Percentiles rank a stretch among this genome's conserved stretches.
Evolutionary conservation across 2,888 invertebrate genomes (phyloP).

Genomic region (Tromatobia lineatoria): DNA sequence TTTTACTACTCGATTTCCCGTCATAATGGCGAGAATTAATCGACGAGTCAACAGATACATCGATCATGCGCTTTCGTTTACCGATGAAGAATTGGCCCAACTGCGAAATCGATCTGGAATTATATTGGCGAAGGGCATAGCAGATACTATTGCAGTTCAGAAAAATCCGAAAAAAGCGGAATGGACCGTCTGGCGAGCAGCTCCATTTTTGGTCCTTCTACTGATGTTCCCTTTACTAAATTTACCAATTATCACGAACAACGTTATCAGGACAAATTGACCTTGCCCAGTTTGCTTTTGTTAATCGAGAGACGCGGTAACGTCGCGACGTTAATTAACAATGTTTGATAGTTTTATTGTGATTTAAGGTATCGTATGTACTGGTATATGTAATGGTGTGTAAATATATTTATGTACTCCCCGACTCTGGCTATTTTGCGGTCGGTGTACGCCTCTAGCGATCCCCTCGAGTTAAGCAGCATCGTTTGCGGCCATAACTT

Average conservation of each 20-base stretch:
- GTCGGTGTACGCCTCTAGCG: too few relatives aligned
- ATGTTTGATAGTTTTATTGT: too few relatives aligned
- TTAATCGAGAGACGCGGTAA: too few relatives aligned
- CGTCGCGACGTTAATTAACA: too few relatives aligned
- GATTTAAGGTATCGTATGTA: too few relatives aligned
- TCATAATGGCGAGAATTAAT: conserved; percentile 27
- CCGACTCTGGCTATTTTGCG: too few relatives aligned
- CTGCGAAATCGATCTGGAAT: conserved; percentile 39
- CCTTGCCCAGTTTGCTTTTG: too few relatives aligned
- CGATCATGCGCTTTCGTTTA: conserved; percentile 37
- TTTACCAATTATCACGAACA: conserved; percentile 10
- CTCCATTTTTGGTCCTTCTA: conserved; percentile 35
- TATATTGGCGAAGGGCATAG: conserved; percentile 42
- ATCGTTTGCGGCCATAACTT: too few relatives aligned
- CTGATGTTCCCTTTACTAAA: conserved; percentile 44
- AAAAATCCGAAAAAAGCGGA: neutral
- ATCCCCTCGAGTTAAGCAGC: too few relatives aligned
- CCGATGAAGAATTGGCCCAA: conserved; percentile 35
- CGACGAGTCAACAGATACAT: conserved; percentile 1
- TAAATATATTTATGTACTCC: too few relatives aligned
- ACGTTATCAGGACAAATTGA: too few relatives aligned
- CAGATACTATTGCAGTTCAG: conserved; percentile 6
- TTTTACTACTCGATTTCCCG: conserved; percentile 26
- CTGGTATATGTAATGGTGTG: too few relatives aligned
- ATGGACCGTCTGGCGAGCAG: conserved; percentile 32